Base-by-base conservation (phyloP, 2,888 invertebrate genomes). In the Fissipunctia ypsillon region DNA sequence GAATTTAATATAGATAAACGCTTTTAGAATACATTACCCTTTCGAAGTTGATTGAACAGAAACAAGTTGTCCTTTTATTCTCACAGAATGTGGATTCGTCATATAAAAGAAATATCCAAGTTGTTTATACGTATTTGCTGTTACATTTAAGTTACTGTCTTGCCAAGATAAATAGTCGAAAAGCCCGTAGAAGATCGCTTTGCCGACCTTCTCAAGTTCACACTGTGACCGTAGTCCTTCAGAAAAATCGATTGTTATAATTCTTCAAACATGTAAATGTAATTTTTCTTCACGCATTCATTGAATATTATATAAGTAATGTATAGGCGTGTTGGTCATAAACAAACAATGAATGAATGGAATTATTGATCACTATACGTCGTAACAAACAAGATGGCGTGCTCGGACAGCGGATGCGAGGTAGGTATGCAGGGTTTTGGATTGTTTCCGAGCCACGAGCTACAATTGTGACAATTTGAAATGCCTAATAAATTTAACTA, bases 291-390 rank as follows among this genome's bases (percentile, higher is more conserved):
- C 2, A 45, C 72, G 54, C 73, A 28, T 73, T 72, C 59, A 72
- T 83, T 77, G 69, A 79, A 72, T 79, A 77, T 77, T 77, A 73
- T 61, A 71, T 63, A 82, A 63, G 57, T 60, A 68, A 54, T 73
- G 65, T 70, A 65, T 66, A 67, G 54, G 38, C 69, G 50, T 61
- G 73, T 54, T 59, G 65, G 67, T 68, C 65, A 76, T 83, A 73
- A 81, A 78, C 84, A 86, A 84, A 86, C 84, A 83, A 84, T 72
- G 78, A 83, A 81, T 86, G 81, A 81, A 83, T 86, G 76, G 86
- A 84, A 83, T 84, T 84, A 86, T 86, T 86, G 86, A 86, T 86
- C 57, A 81, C 65, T 80, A 73, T 56, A 56, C 66, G 56, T 73
- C 71, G 73, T 72, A 77, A 72, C 65, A 71, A 79, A 84, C 74